These are phyloP conservation scores for Neuroterus valhalla DNA, from an alignment of 1,140 invertebrate species.

Conservation along the genomic window DNA sequence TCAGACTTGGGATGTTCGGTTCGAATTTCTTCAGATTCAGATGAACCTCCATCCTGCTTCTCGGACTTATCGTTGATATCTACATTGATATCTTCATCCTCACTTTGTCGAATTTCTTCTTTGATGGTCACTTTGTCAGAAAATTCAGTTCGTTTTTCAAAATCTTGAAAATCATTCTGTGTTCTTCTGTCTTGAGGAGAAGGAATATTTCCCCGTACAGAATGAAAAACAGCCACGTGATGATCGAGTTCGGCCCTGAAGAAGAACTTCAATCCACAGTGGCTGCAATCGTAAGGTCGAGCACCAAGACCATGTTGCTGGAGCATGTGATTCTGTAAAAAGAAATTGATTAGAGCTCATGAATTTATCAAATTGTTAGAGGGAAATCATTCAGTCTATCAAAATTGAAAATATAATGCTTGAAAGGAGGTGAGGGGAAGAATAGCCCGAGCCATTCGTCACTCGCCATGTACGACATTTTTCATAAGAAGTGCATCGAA, in stretches of 20 bases:
- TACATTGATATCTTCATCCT: constrained; percentile 48
- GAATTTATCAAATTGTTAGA: neutral
- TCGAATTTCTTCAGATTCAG: neutral
- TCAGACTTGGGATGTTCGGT: neutral
- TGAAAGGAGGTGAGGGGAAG: too few species aligned
- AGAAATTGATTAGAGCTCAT: constrained; percentile 29
- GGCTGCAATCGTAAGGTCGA: constrained; percentile 88
- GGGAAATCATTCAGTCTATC: too few species aligned
- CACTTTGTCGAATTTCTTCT: constrained; percentile 47
- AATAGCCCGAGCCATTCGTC: too few species aligned
- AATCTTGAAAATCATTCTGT: constrained; percentile 29
- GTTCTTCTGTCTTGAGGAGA: constrained; percentile 52
- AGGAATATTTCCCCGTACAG: neutral
- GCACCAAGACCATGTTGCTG: constrained; percentile 86
- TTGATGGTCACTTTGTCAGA: constrained; percentile 34
- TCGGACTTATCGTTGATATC: constrained; percentile 14
- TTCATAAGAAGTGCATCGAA: too few species aligned
- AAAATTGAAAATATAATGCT: too few species aligned
- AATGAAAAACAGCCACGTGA: constrained; percentile 75
- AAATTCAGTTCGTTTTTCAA: constrained; percentile 23
- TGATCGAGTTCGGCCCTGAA: constrained; percentile 94
- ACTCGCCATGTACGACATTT: too few species aligned
- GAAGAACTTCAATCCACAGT: constrained; percentile 91
- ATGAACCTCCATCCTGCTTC: neutral
- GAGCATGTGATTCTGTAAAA: constrained; percentile 83